Evolutionary conservation across 2,113 vertebrate species (phyloP), one percentile per base, ranked within the genome.

Genomic region (Nymphicus hollandicus): DNA sequence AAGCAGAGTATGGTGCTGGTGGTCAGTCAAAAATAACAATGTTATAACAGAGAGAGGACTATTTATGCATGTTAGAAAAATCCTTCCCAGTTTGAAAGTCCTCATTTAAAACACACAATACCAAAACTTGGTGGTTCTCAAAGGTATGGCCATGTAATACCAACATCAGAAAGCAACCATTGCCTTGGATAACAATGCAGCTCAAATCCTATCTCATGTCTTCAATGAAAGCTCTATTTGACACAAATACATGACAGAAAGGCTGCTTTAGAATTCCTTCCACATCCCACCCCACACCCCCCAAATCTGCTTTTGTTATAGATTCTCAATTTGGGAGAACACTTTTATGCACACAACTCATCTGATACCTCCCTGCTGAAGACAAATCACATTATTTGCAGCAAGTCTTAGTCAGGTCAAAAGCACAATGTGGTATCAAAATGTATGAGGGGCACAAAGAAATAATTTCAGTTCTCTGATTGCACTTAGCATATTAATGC

Each of bases 251-350:
- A 20, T 6, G 43, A n/a, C 33, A 72, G 41, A 92, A 87, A 79
- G 35, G 19, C 31, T 72, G 27, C 27, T 81, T 86, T 37, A 58
- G 28, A 41, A 13, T 10, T 63, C 25, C 69, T 55, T 55, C 20
- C n/a, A n/a, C n/a, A n/a, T n/a, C n/a, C n/a, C n/a, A n/a, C 71
- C 27, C 17, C 1, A 1, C 3, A 12, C 6, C 6, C 5, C 68
- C 72, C 29, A 85, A 85, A 60, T 55, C 24, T 69, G 17, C 17
- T 84, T 69, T 46, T 82, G 18, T 58, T 53, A 72, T 0, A 87
- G 63, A 52, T 17, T 16, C 58, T 63, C 24, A 9, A 50, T 41
- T 85, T 79, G 31, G 10, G 58, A 95, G 47, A 81, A 56, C 11
- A 80, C 50, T 11, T 39, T 84, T 43, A 84, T 16, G 41, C 35